Conservation (phyloP, 2,113 vertebrate genomes). For the Corythoichthys intestinalis region DNA sequence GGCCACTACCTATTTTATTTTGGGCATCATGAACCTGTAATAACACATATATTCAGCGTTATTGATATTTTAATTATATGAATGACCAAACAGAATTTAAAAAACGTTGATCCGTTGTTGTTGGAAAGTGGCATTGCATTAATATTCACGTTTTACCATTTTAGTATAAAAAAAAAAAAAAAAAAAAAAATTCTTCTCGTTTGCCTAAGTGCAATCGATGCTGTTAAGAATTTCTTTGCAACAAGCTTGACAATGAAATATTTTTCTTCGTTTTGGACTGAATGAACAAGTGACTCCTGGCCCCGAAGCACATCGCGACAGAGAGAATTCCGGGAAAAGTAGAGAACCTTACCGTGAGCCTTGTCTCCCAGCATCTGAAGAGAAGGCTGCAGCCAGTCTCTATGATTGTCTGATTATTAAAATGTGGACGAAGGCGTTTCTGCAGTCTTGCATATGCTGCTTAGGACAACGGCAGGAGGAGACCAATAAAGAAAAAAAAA, state of each 20-base stretch:
- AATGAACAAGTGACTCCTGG: neutral
- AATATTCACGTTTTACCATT: neutral
- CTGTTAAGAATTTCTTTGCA: neutral
- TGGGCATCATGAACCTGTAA: neutral
- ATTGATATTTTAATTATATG: neutral
- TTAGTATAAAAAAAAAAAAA: neutral
- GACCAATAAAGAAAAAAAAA: neutral
- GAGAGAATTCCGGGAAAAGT: neutral
- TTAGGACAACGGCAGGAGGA: neutral
- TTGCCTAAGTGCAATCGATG: neutral
- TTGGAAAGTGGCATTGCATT: neutral
- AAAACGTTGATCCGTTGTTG: neutral
- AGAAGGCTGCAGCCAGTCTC: constrained; percentile 25
- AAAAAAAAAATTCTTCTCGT: neutral
- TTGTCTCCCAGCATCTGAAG: constrained; percentile 68
- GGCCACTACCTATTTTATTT: neutral
- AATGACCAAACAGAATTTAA: neutral
- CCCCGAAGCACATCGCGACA: neutral
- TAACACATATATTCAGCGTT: neutral
- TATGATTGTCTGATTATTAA: constrained; percentile 18
- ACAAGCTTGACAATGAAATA: neutral
- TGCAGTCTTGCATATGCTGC: constrained; percentile 45
- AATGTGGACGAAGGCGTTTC: constrained; percentile 21
- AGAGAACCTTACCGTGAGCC: constrained; percentile 59
- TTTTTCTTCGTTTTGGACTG: neutral